A percentile compares a stretch with the other conserved stretches of the same genome.
These are phyloP conservation scores for Macroramphosus scolopax DNA, from an alignment of 2,797 vertebrate genomes.

Conservation along the genomic window DNA sequence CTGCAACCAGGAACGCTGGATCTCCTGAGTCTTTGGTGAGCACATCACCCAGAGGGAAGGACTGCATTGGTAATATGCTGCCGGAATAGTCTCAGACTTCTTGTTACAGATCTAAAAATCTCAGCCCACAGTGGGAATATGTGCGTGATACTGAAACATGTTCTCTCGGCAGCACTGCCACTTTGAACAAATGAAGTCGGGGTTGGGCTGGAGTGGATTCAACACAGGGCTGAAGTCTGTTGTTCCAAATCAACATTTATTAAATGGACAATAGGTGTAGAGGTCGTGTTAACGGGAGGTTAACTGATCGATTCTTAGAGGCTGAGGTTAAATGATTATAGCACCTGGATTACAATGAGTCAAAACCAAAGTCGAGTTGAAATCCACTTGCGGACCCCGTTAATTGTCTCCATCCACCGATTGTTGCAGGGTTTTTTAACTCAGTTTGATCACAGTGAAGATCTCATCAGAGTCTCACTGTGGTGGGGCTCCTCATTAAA, in stretches of 20 bases:
- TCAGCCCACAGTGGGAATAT: slow-evolving; percentile 29
- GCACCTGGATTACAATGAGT: slow-evolving; percentile 5
- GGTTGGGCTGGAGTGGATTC: background rate
- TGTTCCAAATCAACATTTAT: slow-evolving; percentile 29
- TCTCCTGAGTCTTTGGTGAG: slow-evolving; percentile 29
- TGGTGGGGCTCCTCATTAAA: slow-evolving; percentile 53
- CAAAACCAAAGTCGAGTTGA: slow-evolving; percentile 2
- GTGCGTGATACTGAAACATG: slow-evolving; percentile 28
- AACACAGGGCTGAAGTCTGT: slow-evolving; percentile 6
- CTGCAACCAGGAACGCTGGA: slow-evolving; percentile 19
- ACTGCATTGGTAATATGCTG: slow-evolving; percentile 17
- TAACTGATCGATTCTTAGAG: background rate
- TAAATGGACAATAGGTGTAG: slow-evolving; percentile 5
- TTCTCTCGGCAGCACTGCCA: slow-evolving; percentile 17
- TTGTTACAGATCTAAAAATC: slow-evolving; percentile 34
- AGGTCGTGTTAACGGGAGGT: slow-evolving; percentile 1
- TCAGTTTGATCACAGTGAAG: slow-evolving; percentile 25
- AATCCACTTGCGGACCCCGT: too few species aligned
- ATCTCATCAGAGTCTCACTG: slow-evolving; percentile 30
- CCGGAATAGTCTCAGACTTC: slow-evolving; percentile 28
- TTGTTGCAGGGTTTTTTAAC: slow-evolving; percentile 1
- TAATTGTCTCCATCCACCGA: slow-evolving; percentile 9
- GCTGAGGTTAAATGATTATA: slow-evolving; percentile 18
- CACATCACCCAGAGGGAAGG: slow-evolving; percentile 10
- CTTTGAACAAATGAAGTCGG: background rate